A percentile compares a stretch with the other conserved stretches of the same genome.
These are phyloP conservation scores for Rhinoraja longicauda DNA, from an alignment of 2,797 vertebrate genomes.

Conservation along the genomic window DNA sequence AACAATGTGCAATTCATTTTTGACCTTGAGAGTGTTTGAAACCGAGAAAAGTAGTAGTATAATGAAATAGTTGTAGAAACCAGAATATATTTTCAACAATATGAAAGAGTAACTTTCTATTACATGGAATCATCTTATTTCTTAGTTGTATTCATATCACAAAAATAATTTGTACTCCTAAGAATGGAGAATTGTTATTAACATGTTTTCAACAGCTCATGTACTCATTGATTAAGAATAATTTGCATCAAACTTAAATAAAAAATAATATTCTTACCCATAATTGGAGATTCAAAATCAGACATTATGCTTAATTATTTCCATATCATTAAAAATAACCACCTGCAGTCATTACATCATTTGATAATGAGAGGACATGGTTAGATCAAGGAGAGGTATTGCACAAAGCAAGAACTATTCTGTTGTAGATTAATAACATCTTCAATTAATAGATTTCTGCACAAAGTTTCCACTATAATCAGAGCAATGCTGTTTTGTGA, in stretches of 20 bases:
- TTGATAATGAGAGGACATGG: background rate
- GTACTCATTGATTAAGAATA: background rate
- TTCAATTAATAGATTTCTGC: background rate
- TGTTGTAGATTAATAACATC: too few relatives aligned
- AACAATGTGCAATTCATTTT: constrained; percentile 7
- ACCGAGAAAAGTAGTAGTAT: background rate
- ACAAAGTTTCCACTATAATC: background rate
- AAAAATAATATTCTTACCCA: background rate
- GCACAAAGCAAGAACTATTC: background rate
- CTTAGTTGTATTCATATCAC: background rate
- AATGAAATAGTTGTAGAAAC: background rate
- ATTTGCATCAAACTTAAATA: background rate
- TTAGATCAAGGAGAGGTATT: too few relatives aligned
- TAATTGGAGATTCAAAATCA: background rate
- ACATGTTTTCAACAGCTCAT: background rate
- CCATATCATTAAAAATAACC: background rate
- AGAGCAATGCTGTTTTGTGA: background rate
- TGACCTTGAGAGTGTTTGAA: constrained; percentile 27
- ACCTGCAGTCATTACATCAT: background rate
- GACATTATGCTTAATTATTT: background rate
- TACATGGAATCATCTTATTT: background rate
- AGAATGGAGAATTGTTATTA: background rate
- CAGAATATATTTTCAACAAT: background rate
- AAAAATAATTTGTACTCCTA: background rate
- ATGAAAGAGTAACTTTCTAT: background rate